Conservation (phyloP, 2,113 vertebrate genomes). For the Bombycilla garrulus region DNA sequence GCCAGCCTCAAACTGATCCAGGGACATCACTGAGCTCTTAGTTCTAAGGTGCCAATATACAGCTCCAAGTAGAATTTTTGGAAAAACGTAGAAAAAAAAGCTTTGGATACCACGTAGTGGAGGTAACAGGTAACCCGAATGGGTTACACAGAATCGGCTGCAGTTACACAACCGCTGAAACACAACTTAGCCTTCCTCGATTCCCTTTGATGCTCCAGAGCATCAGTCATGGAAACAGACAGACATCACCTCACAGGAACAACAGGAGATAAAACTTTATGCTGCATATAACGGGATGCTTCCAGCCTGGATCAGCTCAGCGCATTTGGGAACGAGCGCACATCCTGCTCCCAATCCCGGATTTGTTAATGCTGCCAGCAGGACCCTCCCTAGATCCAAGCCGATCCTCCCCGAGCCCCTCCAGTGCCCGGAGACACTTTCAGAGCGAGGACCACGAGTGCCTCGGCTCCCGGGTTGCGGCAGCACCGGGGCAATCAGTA, state of each 20-base stretch:
- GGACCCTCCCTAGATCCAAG: background rate
- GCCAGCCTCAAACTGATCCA: background rate
- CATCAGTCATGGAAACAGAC: rapidly evolving
- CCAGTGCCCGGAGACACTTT: no score
- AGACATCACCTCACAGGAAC: background rate
- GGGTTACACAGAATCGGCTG: background rate
- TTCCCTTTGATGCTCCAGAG: background rate
- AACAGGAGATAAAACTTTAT: background rate
- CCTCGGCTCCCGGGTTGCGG: background rate
- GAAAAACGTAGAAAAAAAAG: background rate
- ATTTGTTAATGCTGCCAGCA: background rate
- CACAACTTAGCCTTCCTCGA: background rate
- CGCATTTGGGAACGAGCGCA: rapidly evolving
- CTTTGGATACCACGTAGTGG: background rate
- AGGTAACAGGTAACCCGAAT: background rate
- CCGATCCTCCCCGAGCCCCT: background rate
- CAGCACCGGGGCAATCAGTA: background rate
- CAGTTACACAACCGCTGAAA: background rate
- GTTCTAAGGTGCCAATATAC: background rate
- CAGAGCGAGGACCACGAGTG: rapidly evolving
- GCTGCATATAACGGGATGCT: rapidly evolving
- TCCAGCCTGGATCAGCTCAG: background rate
- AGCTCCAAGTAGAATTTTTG: background rate
- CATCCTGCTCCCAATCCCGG: rapidly evolving
- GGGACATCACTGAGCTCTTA: background rate